phyloP scores from a whole-genome alignment of 2,888 invertebrate genomes.

The Crocallis elinguaria region DNA sequence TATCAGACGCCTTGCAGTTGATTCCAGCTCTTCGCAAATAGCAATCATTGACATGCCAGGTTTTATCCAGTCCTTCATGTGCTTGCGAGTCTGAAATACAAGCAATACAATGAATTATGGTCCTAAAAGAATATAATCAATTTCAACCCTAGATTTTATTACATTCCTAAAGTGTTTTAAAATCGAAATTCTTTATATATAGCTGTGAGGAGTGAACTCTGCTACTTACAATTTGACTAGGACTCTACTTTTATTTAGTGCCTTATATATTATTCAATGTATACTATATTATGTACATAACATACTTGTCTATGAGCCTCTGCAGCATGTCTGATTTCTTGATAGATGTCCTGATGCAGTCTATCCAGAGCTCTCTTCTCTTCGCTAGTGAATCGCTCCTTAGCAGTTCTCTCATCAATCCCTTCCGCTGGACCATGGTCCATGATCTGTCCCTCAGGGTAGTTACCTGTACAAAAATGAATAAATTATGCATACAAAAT shows the following conservation, averaged over 20 bases:
- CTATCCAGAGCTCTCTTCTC: conserved; percentile 96
- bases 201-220: no score
- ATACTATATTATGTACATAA: background rate
- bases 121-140: background rate
- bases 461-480: conserved; percentile 78
- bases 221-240: background rate
- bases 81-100: conserved; percentile 89
- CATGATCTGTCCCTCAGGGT: conserved; percentile 95
- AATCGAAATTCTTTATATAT: no score
- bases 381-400: conserved; percentile 92
- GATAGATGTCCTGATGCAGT: conserved; percentile 96
- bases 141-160: no score
- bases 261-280: no score
- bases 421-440: conserved; percentile 90
- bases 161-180: no score
- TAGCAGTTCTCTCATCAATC: conserved; percentile 93
- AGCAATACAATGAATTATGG: background rate
- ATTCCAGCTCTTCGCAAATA: conserved; percentile 98
- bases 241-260: background rate
- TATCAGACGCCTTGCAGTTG: conserved; percentile 95
- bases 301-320: conserved; percentile 97
- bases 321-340: conserved; percentile 97
- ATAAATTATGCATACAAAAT: background rate
- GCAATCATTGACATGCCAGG: conserved; percentile 99
- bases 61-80: conserved; percentile 97